Percentiles rank a stretch among this genome's conserved stretches.
Conservation (phyloP, 2,113 vertebrate genomes). For the Panthera tigris region DNA sequence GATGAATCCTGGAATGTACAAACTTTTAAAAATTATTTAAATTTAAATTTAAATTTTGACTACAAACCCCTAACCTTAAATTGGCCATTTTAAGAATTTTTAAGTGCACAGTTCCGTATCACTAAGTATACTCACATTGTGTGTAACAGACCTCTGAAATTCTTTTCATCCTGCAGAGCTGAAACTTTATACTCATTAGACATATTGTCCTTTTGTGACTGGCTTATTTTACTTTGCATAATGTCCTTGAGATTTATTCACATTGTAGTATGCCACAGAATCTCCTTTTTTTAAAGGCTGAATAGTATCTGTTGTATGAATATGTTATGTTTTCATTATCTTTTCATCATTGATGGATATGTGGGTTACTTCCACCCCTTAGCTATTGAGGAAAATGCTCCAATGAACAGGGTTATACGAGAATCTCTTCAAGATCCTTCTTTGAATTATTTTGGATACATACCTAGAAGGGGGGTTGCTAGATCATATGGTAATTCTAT, state of each 20-base stretch:
- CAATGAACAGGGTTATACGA: neutral
- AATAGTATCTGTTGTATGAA: neutral
- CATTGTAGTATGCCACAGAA: neutral
- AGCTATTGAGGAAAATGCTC: neutral
- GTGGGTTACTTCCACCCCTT: neutral
- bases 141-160: neutral
- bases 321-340: neutral
- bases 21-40: neutral
- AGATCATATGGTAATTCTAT: neutral
- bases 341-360: neutral
- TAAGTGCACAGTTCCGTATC: neutral
- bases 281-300: neutral
- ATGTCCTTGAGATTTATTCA: neutral
- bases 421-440: neutral
- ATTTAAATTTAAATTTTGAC: neutral
- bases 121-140: too few species aligned
- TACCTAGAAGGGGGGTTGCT: neutral
- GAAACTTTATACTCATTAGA: neutral
- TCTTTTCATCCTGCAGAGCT: neutral
- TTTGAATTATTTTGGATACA: neutral
- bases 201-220: neutral
- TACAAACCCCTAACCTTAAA: neutral
- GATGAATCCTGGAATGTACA: neutral
- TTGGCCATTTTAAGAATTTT: neutral
- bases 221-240: neutral